Base-by-base conservation (phyloP, 2,888 invertebrate species). In the Notocelia uddmanniana region DNA sequence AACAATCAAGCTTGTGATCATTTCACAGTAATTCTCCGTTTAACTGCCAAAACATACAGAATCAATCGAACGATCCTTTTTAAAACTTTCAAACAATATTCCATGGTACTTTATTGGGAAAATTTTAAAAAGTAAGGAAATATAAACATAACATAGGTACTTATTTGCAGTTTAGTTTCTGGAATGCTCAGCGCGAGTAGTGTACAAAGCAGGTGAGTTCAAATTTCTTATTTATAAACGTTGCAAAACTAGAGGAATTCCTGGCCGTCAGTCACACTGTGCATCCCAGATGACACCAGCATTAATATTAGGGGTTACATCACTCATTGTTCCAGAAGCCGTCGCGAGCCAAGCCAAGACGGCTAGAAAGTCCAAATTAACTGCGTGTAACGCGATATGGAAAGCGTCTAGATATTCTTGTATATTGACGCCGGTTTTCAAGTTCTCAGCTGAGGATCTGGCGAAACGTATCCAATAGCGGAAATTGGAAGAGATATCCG, bases 281-380 rank as follows among this genome's bases (percentile, higher is more conserved):
- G 50, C 68, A 59, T 58, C 59, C 34, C 18, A 37, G 37, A 58
- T 71, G 70, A 66, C 70, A 54, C 59, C 57, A 26, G 64, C 52
- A 66, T 66, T 71, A 71, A 66, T 70, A 66, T 66, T 66, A 58
- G 64, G 58, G 50, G 57, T 71, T 66, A 71, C 70, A 71, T 71
- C 70, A 71, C 59, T 52, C 70, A 59, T 71, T 71, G 70, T 71
- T 71, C 70, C 70, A 71, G 70, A 64, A 70, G 6, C 13, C 23
- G 57, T 34, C 50, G 18, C 64, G 45, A 15, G 50, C 15, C 68
- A 59, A 50, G 68, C 59, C 68, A 68, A 67, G 52, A 21, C 68
- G 15, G 58, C 58, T 59, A 70, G 68, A 62, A 57, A 64, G 69
- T 70, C 54, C 45, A 68, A 68, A 55, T 23, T 72, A 72, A 62